phyloP scores from a whole-genome alignment of 2,113 vertebrate genomes.

The Columba janthina region DNA sequence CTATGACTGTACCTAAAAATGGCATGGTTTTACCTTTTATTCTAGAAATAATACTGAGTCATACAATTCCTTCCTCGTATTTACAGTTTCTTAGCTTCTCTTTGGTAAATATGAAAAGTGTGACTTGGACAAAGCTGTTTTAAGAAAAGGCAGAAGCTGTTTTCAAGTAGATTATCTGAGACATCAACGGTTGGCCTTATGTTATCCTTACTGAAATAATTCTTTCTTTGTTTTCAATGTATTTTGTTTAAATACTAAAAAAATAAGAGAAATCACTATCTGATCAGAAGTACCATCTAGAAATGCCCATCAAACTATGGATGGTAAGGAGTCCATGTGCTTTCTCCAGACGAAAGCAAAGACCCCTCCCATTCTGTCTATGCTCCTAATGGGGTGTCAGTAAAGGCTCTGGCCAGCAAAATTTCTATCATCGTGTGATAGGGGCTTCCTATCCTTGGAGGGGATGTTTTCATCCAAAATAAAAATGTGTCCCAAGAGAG shows the following conservation, averaged over 20 bases:
- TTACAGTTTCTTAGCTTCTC: slow-evolving; percentile 3
- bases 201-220: neutral
- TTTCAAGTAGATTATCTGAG: neutral
- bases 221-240: neutral
- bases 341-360: neutral
- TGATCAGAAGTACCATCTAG: neutral
- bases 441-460: neutral
- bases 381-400: neutral
- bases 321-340: neutral
- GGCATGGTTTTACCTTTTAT: neutral
- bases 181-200: neutral
- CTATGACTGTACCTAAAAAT: slow-evolving; percentile 3
- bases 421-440: neutral
- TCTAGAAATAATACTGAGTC: slow-evolving; percentile 36
- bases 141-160: neutral
- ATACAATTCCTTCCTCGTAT: neutral
- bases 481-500: neutral
- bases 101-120: neutral
- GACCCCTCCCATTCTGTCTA: neutral
- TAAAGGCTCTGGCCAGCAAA: neutral
- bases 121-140: neutral
- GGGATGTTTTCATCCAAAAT: neutral
- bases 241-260: neutral
- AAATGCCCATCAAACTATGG: accelerated
- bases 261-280: neutral